Evolutionary conservation across 2,113 vertebrate genomes (phyloP), one percentile per base, ranked within the genome.

Genomic region (Hippocampus comes): DNA sequence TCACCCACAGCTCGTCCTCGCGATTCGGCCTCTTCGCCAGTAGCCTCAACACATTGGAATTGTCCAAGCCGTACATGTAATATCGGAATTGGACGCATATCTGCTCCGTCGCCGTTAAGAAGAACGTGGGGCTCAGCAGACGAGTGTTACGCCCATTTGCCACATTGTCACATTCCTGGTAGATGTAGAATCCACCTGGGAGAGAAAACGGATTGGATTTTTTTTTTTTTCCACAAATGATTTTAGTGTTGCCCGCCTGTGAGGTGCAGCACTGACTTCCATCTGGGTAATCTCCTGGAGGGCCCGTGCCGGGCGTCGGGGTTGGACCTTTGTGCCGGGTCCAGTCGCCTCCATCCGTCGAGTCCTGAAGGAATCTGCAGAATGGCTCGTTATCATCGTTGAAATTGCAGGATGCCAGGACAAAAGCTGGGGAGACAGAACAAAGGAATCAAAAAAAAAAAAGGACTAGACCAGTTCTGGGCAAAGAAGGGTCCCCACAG

Each of bases 81-180:
- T 93, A 95, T 4, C 53, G 30, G 57, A 95, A 93, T 43, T 88
- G 77, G 67, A 95, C 81, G 25, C 94, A 95, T 76, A 94, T 80
- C 60, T 91, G 69, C 61, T 82, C 63, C 27, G 75, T 60, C 0
- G 77, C 17, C 1, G 85, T 72, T 11, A 78, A 79, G 71, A 78
- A 79, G 71, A 94, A 82, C 42, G 74, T 25, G 0, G 90, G 89
- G 78, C 93, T 95, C 57, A 90, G 70, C 68, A 95, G 76, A 10
- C 87, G 86, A 38, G 86, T 79, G 9, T 74, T 91, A 67, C 91
- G 77, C 8, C 59, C 20, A 55, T 84, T 56, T 2, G 79, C 6
- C 12, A 92, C 77, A 30, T 93, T 93, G 82, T 92, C 91, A 41
- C 79, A 63, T 61, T 95, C 91, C 0, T 94, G 85, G 83, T 94